phyloP scores from a whole-genome alignment of 2,888 invertebrate species.

The Hedychridium roseum region DNA sequence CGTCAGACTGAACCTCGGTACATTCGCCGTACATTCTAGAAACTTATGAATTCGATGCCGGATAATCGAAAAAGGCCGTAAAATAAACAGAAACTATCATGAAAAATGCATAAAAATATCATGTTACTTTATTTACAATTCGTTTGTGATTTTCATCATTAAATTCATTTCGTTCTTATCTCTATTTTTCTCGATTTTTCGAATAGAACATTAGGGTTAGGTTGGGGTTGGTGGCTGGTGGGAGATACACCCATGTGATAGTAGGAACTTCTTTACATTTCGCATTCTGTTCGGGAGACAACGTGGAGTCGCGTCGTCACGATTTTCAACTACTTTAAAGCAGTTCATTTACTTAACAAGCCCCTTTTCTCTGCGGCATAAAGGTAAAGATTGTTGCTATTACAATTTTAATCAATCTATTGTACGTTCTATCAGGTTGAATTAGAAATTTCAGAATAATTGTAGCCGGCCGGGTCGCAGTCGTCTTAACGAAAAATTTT shows the following conservation, averaged over 20 bases:
- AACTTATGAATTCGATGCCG: background rate
- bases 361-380: constrained; percentile 15
- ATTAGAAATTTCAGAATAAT: background rate
- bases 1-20: constrained; percentile 20
- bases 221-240: constrained; percentile 13
- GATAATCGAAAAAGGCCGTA: background rate
- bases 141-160: background rate
- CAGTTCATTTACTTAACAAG: constrained; percentile 20
- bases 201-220: constrained; percentile 18
- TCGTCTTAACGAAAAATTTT: constrained; percentile 1
- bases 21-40: constrained; percentile 34
- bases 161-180: too few relatives aligned
- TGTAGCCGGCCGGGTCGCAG: constrained; percentile 12
- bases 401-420: background rate
- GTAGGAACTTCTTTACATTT: constrained; percentile 24
- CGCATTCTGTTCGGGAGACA: constrained; percentile 40
- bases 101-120: background rate
- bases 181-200: constrained; percentile 26
- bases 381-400: constrained; percentile 34
- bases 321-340: constrained; percentile 40
- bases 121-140: background rate
- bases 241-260: constrained; percentile 39
- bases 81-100: background rate
- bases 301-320: constrained; percentile 41
- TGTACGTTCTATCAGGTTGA: background rate